Conservation (phyloP, 53 echinoderm and acorn worm species). For the Temnopleurus reevesii region DNA sequence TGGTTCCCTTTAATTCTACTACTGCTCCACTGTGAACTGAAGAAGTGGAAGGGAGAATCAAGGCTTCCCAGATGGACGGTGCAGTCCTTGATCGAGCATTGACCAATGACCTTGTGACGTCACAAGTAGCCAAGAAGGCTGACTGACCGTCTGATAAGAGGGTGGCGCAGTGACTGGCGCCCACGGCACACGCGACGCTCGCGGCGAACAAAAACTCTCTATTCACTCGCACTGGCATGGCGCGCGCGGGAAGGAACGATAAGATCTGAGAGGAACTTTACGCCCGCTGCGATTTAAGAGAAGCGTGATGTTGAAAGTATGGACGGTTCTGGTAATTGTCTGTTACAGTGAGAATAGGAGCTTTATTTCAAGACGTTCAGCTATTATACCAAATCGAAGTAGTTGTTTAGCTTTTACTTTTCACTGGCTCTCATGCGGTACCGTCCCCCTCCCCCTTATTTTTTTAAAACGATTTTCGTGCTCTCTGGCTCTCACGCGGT, state of each 20-base stretch:
- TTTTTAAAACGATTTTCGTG: no score
- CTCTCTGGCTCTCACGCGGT: slow-evolving; percentile 9
- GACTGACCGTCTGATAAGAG: slow-evolving; percentile 33
- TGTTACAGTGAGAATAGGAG: neutral
- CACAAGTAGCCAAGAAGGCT: slow-evolving; percentile 17
- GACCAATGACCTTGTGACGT: slow-evolving; percentile 30
- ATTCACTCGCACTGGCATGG: neutral
- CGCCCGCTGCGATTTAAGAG: neutral
- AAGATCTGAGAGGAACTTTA: neutral
- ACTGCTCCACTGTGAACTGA: no score
- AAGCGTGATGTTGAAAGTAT: neutral
- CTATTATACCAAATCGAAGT: no score
- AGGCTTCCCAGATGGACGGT: neutral
- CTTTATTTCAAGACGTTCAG: neutral
- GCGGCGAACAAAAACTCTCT: neutral
- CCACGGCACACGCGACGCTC: slow-evolving; percentile 36
- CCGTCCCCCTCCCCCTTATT: neutral
- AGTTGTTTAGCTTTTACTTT: neutral
- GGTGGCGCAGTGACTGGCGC: neutral
- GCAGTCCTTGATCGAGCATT: neutral
- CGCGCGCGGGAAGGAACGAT: neutral
- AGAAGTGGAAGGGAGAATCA: neutral
- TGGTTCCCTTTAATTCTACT: no score
- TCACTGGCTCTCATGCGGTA: neutral
- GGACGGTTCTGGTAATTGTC: neutral